Conservation (phyloP, 2,888 invertebrate genomes). For the Drosophila seclusa region DNA sequence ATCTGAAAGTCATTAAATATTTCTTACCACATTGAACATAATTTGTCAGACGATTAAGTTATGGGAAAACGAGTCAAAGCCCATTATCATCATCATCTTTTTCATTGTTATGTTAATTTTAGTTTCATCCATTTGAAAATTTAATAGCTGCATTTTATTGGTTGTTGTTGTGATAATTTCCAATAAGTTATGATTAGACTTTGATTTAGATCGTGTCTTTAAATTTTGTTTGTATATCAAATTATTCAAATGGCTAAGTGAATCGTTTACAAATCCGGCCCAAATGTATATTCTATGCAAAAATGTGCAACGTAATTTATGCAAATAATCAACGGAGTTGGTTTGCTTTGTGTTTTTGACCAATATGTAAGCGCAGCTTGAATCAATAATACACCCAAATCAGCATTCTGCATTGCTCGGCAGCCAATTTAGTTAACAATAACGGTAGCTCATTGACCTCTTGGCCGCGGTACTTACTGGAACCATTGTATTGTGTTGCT, state of each 20-base stretch:
- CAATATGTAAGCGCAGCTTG: constrained; percentile 24
- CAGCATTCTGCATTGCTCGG: constrained; percentile 39
- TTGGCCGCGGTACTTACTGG: constrained; percentile 42
- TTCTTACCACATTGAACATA: constrained; percentile 31
- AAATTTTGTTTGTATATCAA: constrained; percentile 5
- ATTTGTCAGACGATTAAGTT: constrained; percentile 60
- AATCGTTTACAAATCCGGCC: constrained; percentile 22
- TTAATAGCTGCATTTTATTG: not conserved
- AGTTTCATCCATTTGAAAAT: constrained; percentile 1
- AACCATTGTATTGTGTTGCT: constrained; percentile 28
- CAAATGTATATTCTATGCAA: constrained; percentile 60
- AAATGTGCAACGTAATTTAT: constrained; percentile 53
- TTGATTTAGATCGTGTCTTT: constrained; percentile 3
- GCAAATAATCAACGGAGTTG: constrained; percentile 58
- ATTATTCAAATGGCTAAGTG: constrained; percentile 30
- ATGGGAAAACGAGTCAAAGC: constrained; percentile 40
- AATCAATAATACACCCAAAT: constrained; percentile 51
- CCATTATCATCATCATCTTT: constrained; percentile 26
- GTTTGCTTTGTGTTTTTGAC: constrained; percentile 32
- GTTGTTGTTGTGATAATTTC: constrained; percentile 20
- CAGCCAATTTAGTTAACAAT: constrained; percentile 45
- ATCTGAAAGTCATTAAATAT: constrained; percentile 49
- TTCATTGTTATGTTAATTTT: constrained; percentile 47
- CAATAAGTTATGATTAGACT: constrained; percentile 20
- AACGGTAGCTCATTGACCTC: constrained; percentile 77